Conservation (phyloP, 1,140 invertebrate species). For the Leptinotarsa defecta region DNA sequence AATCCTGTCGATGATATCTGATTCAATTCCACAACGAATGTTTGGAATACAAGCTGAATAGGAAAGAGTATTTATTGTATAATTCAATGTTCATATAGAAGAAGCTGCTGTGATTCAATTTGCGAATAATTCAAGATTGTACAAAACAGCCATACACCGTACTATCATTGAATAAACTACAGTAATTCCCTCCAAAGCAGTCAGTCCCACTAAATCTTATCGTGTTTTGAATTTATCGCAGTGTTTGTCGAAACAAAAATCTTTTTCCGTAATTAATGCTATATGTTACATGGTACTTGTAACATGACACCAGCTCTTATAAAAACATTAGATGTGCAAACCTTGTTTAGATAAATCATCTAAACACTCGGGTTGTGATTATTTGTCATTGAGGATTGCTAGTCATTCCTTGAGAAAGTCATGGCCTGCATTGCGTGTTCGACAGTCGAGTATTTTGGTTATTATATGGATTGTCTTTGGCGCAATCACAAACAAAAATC, state of each 20-base stretch:
- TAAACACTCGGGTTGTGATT: neutral
- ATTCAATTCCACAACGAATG: no score
- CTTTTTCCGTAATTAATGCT: constrained; percentile 6
- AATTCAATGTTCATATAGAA: no score
- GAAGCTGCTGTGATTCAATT: no score
- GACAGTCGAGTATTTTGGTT: no score
- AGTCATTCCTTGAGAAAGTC: neutral
- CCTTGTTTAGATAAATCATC: constrained; percentile 8
- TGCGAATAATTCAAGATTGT: no score
- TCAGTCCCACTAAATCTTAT: neutral
- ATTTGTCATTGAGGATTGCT: neutral
- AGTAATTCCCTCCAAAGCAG: neutral
- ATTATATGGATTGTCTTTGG: no score
- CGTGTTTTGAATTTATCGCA: neutral
- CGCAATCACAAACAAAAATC: no score
- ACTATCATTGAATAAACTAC: neutral
- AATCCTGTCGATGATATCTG: no score
- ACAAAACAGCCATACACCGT: no score
- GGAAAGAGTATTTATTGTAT: no score
- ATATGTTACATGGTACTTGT: constrained; percentile 1
- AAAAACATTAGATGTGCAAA: constrained; percentile 6
- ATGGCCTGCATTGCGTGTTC: neutral
- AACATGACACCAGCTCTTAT: constrained; percentile 1
- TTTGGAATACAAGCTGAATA: no score
- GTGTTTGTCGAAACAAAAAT: neutral